Conservation (phyloP, 92 coral and sea anemone species). For the Parazoanthus darwini region DNA sequence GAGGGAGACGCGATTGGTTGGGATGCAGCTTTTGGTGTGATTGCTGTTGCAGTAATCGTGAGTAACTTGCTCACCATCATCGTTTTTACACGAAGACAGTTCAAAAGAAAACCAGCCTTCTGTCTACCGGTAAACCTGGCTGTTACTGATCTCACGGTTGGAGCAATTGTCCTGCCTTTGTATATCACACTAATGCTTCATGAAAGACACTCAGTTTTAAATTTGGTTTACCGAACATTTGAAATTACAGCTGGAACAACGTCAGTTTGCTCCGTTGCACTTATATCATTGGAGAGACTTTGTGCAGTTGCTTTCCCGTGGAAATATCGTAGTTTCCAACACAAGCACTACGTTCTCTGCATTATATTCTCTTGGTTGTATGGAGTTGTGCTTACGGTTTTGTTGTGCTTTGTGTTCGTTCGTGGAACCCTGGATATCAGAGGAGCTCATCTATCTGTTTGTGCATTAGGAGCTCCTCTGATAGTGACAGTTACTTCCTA, state of each 20-base stretch:
- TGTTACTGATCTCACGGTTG: neutral
- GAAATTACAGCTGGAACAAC: too few relatives aligned
- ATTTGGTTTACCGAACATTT: neutral
- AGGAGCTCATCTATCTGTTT: neutral
- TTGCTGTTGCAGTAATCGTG: neutral
- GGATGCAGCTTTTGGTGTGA: neutral
- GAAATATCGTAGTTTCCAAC: neutral
- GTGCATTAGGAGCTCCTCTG: neutral
- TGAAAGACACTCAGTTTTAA: neutral
- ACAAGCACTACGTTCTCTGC: neutral
- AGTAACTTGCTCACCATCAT: neutral
- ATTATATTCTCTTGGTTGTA: neutral
- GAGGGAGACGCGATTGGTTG: neutral
- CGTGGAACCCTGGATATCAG: neutral
- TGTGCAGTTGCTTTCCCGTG: neutral
- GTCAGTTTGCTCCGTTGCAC: too few relatives aligned
- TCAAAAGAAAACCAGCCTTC: neutral
- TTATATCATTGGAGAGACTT: too few relatives aligned
- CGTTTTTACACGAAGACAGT: too few relatives aligned
- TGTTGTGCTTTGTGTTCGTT: neutral
- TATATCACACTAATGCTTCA: neutral
- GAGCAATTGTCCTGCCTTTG: too few relatives aligned
- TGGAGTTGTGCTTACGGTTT: neutral
- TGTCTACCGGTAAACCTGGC: neutral
- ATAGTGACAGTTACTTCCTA: neutral